Evolutionary conservation across 2,113 vertebrate species (phyloP).

Genomic region (Leiothrix lutea): DNA sequence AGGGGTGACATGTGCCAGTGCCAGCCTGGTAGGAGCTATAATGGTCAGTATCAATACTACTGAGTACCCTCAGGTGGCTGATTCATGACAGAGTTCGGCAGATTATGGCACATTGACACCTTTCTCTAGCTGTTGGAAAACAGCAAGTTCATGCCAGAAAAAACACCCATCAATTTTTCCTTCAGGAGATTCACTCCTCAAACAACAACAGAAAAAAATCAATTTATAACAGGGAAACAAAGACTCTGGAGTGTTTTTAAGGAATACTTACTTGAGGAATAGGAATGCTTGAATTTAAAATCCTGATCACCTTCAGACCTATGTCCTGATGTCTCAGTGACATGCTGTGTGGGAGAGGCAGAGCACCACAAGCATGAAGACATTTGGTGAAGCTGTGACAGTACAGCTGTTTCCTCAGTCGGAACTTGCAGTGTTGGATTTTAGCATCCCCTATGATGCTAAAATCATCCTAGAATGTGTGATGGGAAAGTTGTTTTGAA

Average conservation of each 20-base stretch:
- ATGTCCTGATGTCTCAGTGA: accelerated
- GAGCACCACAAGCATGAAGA: neutral
- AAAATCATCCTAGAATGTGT: neutral
- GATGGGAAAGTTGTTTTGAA: neutral
- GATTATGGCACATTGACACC: neutral
- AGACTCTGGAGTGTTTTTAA: neutral
- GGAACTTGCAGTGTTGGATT: neutral
- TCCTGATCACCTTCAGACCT: neutral
- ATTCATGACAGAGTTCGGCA: neutral
- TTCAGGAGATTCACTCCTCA: neutral
- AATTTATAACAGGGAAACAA: neutral
- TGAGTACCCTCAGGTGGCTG: neutral
- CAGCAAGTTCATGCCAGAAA: neutral
- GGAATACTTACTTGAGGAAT: neutral
- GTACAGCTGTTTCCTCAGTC: neutral
- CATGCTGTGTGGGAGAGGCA: neutral
- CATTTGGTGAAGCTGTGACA: neutral
- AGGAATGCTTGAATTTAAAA: neutral
- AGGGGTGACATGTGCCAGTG: neutral
- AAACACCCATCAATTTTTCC: neutral
- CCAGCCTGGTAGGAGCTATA: neutral
- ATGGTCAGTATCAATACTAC: neutral
- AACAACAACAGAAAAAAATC: neutral
- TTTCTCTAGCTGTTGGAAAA: neutral
- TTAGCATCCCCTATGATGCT: neutral